These are phyloP conservation scores for Zaprionus ghesquierei DNA, from an alignment of 1,140 invertebrate genomes.

Conservation along the genomic window DNA sequence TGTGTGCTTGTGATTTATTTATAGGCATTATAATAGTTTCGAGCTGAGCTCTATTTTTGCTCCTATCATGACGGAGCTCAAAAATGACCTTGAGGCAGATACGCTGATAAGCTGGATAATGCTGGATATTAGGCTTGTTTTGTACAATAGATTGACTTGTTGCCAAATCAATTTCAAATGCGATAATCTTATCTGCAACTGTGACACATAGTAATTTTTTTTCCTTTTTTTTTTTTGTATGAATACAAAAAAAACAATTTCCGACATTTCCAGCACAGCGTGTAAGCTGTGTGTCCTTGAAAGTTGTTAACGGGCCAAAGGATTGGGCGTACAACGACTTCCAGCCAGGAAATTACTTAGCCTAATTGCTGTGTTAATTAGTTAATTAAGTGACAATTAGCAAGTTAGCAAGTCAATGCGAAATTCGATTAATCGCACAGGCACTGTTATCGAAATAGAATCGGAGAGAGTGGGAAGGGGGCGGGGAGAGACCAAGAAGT, in stretches of 20 bases:
- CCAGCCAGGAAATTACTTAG: not conserved
- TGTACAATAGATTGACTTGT: not conserved
- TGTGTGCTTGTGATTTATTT: slow-evolving; percentile 10
- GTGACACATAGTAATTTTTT: too few species aligned
- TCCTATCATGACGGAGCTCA: not conserved
- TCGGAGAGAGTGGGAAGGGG: not conserved
- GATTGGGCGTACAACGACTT: not conserved
- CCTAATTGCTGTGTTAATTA: not conserved
- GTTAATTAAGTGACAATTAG: not conserved
- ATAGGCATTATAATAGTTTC: slow-evolving; percentile 21
- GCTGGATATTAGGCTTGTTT: not conserved
- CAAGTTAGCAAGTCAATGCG: not conserved
- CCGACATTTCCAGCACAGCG: not conserved
- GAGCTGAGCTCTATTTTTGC: slow-evolving; percentile 10
- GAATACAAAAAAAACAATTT: not conserved
- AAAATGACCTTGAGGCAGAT: not conserved
- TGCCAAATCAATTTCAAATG: not conserved
- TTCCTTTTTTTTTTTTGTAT: too few species aligned
- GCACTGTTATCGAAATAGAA: slow-evolving; percentile 10
- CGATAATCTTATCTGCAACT: not conserved
- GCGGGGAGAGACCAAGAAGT: not conserved
- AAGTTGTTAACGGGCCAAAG: not conserved
- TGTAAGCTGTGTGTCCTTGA: not conserved
- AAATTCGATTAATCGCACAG: slow-evolving; percentile 17
- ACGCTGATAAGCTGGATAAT: not conserved